Base-by-base conservation (phyloP, 2,888 invertebrate genomes). In the Dione vanillae region DNA sequence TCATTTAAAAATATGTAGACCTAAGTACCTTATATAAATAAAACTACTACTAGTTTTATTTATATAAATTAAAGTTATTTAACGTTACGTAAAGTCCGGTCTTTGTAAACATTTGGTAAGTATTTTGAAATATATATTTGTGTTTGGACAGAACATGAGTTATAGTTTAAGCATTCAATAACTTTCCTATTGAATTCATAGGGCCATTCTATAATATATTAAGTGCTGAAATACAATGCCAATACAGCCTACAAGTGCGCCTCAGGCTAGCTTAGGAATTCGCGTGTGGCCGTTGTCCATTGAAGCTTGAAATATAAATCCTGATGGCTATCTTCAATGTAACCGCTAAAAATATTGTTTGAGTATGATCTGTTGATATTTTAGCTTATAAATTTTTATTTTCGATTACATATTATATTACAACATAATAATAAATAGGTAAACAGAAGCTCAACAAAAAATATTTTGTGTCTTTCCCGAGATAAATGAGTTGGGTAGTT, bases 181-280 rank as follows among this genome's bases (percentile, higher is more conserved):
- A 51, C 47, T 64, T 40, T 51, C 12, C 64, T 71, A 70, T 70
- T 65, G 58, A 65, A 69, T 90, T 89, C 87, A 87, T 89, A 85
- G 81, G 82, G 81, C 85, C 82, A 87, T 85, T 83, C 77, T 82
- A 78, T 82, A 85, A 84, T 84, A 85, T 84, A 79, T 81, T 74
- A 69, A 69, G 74, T 56, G 68, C 73, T 69, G 58, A 72, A 67
- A 61, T 78, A 89, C 90, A 91, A 89, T 89, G 85, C 79, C 83
- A 84, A 89, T 88, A 88, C 82, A 87, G 77, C 59, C 65, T 72
- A 56, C 54, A 43, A 20, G 54, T 72, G 74, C 80, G 87, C 90
- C 84, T 83, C 84, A 79, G 88, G 90, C 85, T 74, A 72, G 73
- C 67, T 77, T 78, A 80, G 79, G 80, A 64, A 51, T 64, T 73